A percentile compares a stretch with the other conserved stretches of the same genome.
Evolutionary conservation across 2,797 vertebrate species (phyloP).

Genomic region (Erethizon dorsatum): DNA sequence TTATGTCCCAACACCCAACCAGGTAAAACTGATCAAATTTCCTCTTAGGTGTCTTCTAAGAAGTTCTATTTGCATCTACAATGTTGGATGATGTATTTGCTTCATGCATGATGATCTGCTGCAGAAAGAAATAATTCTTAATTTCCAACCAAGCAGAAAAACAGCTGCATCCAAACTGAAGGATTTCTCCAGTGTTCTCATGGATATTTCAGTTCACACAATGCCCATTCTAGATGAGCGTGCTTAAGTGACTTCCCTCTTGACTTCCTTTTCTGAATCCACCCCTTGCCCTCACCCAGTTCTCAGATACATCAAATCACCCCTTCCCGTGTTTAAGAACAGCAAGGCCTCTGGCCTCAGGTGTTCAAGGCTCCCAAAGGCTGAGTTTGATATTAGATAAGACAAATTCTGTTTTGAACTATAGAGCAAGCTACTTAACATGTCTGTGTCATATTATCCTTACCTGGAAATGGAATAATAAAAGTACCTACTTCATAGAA

Average conservation of each 20-base stretch:
- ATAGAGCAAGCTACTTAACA: not conserved
- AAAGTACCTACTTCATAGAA: not conserved
- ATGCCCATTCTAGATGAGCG: no score
- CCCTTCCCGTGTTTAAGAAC: not conserved
- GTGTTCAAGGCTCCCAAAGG: not conserved
- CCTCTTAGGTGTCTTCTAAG: not conserved
- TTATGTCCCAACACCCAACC: no score
- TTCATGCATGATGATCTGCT: not conserved
- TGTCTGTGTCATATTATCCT: not conserved
- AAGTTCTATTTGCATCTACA: not conserved
- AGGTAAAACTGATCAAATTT: not conserved
- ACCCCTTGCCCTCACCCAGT: not conserved
- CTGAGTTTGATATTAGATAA: not conserved
- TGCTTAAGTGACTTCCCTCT: not conserved
- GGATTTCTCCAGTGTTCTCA: not conserved
- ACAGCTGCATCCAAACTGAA: not conserved
- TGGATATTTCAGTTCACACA: not conserved
- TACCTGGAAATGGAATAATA: not conserved
- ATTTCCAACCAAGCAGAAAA: conserved; percentile 1
- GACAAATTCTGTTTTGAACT: not conserved
- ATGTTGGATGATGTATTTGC: not conserved
- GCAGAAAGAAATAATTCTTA: not conserved
- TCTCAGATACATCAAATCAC: not conserved
- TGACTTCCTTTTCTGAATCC: not conserved
- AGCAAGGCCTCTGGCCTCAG: not conserved